A percentile compares a stretch with the other conserved stretches of the same genome.
Conservation (phyloP, 2,888 invertebrate genomes). For the Parnassius glacialis region DNA sequence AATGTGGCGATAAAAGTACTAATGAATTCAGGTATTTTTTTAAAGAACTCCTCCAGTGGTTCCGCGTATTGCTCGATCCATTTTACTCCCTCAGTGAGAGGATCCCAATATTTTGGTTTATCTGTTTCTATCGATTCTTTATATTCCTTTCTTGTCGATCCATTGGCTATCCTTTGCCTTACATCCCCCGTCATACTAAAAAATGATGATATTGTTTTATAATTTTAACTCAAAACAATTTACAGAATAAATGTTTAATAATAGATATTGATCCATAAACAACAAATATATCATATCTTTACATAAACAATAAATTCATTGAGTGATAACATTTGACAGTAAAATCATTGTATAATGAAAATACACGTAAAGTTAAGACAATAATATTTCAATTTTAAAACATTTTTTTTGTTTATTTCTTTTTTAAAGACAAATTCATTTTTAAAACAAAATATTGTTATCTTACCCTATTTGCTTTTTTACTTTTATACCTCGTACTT, state of each 20-base stretch:
- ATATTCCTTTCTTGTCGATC: constrained; percentile 25
- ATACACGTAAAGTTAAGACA: background rate
- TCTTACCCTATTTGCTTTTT: background rate
- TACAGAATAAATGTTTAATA: too few relatives aligned
- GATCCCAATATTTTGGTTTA: constrained; percentile 66
- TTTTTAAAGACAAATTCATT: too few relatives aligned
- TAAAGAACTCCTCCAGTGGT: constrained; percentile 77
- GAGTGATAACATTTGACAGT: constrained; percentile 14
- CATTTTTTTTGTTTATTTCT: too few relatives aligned
- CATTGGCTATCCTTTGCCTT: constrained; percentile 32
- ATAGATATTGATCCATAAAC: too few relatives aligned
- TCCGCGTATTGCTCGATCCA: constrained; percentile 83
- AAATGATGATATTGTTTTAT: too few relatives aligned
- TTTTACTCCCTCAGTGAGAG: constrained; percentile 78
- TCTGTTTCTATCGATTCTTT: constrained; percentile 19
- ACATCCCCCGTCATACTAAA: constrained; percentile 44
- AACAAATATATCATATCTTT: too few relatives aligned
- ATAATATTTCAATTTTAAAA: too few relatives aligned
- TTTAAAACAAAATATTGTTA: background rate
- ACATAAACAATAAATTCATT: too few relatives aligned
- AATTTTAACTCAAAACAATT: too few relatives aligned
- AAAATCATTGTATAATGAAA: constrained; percentile 2
- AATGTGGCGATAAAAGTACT: constrained; percentile 79
- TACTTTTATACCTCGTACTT: too few relatives aligned
- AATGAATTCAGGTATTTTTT: constrained; percentile 76